Base-by-base conservation (phyloP, 2,113 vertebrate genomes). In the Gasterosteus aculeatus region DNA sequence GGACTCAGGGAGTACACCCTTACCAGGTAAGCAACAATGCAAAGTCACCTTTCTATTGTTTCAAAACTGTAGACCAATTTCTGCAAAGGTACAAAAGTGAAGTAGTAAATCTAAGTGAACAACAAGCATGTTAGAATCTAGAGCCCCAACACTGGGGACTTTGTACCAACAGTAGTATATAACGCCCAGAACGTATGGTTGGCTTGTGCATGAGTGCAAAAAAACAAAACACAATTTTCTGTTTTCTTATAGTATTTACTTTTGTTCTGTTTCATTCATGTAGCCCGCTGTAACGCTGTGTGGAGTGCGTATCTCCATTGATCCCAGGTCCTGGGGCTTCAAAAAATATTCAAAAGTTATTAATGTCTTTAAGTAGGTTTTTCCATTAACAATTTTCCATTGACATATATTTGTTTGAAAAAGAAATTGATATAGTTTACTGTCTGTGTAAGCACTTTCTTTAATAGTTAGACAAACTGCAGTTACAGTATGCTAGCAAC, bases 1-100 rank as follows among this genome's bases (percentile, higher is more conserved):
- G 98, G 98, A 97, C 98, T 99, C 98, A 99, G 98, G 98, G 98
- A 99, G 96, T 99, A 99, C 97, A 99, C 98, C 92, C 98, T 99
- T 96, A 99, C 98, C 96, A 99, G 98, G 98, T 99, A 94, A 96
- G 93, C 35, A 79, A 53, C 29, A 2, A 10, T 12, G 10, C 51
- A 15, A 35, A 47, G 38, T n/a, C 10, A 10, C 3, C 47, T 53
- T 46, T 78, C n/a, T 22, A 2, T 53, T 26, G 10, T 60, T 38
- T 57, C 33, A 29, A n/a, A 42, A 14, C 46, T 66, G 29, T 56
- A 41, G 31, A 47, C 44, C 7, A 47, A 44, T 62, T 53, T 47
- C 57, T 53, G 47, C 49, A 8, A 44, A 1, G 3, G 19, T 47
- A n/a, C 10, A 53, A 29, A 54, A 11, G 53, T 18, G 41, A 31